phyloP scores from a whole-genome alignment of 2,113 vertebrate genomes.

The Oryzias woworae region DNA sequence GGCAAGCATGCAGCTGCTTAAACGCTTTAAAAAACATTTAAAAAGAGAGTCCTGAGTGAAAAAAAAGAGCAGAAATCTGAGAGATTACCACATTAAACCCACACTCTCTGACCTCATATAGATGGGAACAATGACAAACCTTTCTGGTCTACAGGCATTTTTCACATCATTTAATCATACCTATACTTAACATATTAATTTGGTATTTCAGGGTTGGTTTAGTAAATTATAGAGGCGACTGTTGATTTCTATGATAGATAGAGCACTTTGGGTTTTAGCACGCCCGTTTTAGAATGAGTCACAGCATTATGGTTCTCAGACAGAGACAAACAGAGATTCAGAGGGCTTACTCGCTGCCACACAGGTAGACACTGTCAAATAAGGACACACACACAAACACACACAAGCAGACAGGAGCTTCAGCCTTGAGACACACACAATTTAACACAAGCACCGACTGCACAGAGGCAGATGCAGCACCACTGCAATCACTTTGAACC shows the following conservation, averaged over 20 bases:
- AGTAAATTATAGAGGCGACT: constrained; percentile 54
- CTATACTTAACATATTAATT: constrained; percentile 70
- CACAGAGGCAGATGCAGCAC: constrained; percentile 15
- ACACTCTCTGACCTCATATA: constrained; percentile 35
- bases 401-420: constrained; percentile 34
- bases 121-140: constrained; percentile 39
- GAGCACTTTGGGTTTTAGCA: constrained; percentile 58
- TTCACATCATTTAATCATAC: constrained; percentile 58
- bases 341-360: constrained; percentile 63
- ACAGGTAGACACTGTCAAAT: constrained; percentile 71
- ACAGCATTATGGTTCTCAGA: constrained; percentile 65
- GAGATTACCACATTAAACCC: constrained; percentile 46
- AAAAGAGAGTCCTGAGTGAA: constrained; percentile 26
- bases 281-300: constrained; percentile 61
- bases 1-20: constrained; percentile 7
- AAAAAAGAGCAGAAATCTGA: constrained; percentile 28
- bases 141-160: constrained; percentile 31
- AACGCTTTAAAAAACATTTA: not conserved
- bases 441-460: constrained; percentile 31
- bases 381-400: constrained; percentile 25
- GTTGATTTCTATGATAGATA: constrained; percentile 56
- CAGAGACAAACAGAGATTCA: constrained; percentile 73
- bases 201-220: constrained; percentile 60
- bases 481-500: constrained; percentile 37
- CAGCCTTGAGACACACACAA: constrained; percentile 46